Conservation (phyloP, 23 tunicate genomes). For the Phallusia fumigata region DNA sequence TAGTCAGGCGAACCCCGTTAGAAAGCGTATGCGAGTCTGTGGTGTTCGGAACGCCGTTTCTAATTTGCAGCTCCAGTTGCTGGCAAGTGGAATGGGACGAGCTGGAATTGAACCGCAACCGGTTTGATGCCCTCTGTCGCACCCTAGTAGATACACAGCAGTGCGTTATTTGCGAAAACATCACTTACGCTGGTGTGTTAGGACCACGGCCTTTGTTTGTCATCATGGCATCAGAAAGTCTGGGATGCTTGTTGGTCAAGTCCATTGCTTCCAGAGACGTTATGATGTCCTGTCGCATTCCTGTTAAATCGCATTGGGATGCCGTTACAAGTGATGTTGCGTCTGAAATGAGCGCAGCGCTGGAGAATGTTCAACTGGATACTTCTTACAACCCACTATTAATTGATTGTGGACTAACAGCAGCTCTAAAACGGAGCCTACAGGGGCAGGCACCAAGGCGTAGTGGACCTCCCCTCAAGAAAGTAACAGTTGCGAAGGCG, state of each 20-base stretch:
- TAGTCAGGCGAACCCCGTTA: slow-evolving; percentile 22
- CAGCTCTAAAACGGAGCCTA: slow-evolving; percentile 5
- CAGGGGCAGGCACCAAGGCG: background rate
- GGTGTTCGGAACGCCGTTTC: slow-evolving; percentile 52
- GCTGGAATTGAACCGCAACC: slow-evolving; percentile 68
- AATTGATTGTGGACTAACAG: background rate
- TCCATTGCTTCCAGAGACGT: slow-evolving; percentile 56
- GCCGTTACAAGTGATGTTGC: slow-evolving; percentile 16
- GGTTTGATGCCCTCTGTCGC: slow-evolving; percentile 58
- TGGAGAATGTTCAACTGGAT: slow-evolving; percentile 21
- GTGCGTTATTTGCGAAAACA: slow-evolving; percentile 56
- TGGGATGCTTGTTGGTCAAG: slow-evolving; percentile 50
- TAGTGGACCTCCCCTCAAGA: background rate
- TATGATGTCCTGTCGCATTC: slow-evolving; percentile 26
- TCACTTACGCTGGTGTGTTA: background rate
- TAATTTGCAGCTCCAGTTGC: slow-evolving; percentile 66
- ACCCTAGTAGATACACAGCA: slow-evolving; percentile 23
- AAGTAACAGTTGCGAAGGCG: background rate
- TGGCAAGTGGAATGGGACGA: slow-evolving; percentile 98
- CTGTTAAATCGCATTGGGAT: slow-evolving; percentile 26
- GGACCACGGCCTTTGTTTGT: slow-evolving; percentile 56
- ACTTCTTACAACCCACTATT: slow-evolving; percentile 46
- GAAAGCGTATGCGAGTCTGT: slow-evolving; percentile 68
- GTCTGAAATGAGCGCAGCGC: slow-evolving; percentile 31
- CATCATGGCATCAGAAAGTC: slow-evolving; percentile 52